phyloP scores from a whole-genome alignment of 2,888 invertebrate genomes.

The Lamellibrachia satsuma region DNA sequence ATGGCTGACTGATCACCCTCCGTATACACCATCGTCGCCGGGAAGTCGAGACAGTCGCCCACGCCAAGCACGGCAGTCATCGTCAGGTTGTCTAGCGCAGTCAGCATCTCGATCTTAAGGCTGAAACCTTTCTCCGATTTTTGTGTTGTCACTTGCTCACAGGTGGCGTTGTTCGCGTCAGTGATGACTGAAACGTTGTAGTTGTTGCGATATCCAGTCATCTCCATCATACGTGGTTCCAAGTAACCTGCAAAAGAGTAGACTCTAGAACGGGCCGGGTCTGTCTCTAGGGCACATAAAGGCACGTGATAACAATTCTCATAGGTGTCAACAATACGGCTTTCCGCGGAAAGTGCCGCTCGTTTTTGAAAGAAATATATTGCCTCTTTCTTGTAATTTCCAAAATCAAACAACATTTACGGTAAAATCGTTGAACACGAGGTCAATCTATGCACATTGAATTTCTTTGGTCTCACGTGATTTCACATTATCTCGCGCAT shows the following conservation, averaged over 20 bases:
- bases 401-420: too few species aligned
- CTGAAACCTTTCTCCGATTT: not conserved
- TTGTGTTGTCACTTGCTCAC: constrained; percentile 18
- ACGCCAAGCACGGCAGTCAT: not conserved
- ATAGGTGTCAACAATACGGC: too few species aligned
- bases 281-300: too few species aligned
- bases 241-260: not conserved
- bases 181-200: not conserved
- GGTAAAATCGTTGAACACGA: too few species aligned
- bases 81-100: not conserved
- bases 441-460: too few species aligned
- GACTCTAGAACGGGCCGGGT: not conserved
- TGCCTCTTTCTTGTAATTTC: too few species aligned
- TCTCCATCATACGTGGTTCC: not conserved
- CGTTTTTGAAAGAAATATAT: too few species aligned
- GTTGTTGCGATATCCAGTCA: constrained; percentile 19
- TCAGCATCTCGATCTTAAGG: not conserved
- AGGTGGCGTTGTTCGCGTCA: not conserved
- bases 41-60: constrained; percentile 22
- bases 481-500: too few species aligned
- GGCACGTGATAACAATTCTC: too few species aligned
- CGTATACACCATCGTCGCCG: constrained; percentile 23
- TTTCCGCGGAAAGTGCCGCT: too few species aligned
- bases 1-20: not conserved
- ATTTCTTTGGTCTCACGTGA: too few species aligned